These are phyloP conservation scores for Neoaliturus tenellus DNA, from an alignment of 2,888 invertebrate species.

Conservation along the genomic window DNA sequence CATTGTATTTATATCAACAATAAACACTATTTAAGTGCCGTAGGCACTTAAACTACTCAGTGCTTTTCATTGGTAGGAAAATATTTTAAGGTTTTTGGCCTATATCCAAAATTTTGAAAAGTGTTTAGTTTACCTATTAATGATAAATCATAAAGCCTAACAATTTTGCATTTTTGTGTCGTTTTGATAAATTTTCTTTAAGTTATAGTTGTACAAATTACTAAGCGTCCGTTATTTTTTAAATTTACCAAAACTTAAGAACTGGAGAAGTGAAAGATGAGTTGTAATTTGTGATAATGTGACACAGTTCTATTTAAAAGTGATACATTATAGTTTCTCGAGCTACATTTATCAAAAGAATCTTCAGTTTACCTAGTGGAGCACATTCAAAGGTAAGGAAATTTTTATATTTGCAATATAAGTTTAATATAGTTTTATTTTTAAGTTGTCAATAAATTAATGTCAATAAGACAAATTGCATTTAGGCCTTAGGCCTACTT, in stretches of 20 bases:
- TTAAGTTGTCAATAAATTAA: too few relatives aligned
- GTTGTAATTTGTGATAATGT: background rate
- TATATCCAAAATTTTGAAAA: constrained; percentile 1
- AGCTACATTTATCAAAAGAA: background rate
- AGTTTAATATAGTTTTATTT: too few relatives aligned
- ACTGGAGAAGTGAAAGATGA: background rate
- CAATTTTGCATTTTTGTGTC: background rate
- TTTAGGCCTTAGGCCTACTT: too few relatives aligned
- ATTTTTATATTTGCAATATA: background rate
- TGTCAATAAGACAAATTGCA: too few relatives aligned
- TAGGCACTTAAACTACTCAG: background rate
- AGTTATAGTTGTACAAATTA: too few relatives aligned
- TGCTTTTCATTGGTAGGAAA: background rate
- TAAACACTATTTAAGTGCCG: background rate
- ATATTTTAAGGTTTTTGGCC: background rate
- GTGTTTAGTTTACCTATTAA: constrained; percentile 13
- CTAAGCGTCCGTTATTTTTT: background rate
- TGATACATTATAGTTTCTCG: background rate
- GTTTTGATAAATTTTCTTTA: too few relatives aligned
- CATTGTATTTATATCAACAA: constrained; percentile 24
- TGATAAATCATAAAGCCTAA: background rate
- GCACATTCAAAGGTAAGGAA: background rate
- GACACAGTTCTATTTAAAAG: background rate
- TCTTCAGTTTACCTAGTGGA: background rate
- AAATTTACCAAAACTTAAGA: background rate